Conservation (phyloP, 1,140 invertebrate species). For the Neodiprion lecontei region DNA sequence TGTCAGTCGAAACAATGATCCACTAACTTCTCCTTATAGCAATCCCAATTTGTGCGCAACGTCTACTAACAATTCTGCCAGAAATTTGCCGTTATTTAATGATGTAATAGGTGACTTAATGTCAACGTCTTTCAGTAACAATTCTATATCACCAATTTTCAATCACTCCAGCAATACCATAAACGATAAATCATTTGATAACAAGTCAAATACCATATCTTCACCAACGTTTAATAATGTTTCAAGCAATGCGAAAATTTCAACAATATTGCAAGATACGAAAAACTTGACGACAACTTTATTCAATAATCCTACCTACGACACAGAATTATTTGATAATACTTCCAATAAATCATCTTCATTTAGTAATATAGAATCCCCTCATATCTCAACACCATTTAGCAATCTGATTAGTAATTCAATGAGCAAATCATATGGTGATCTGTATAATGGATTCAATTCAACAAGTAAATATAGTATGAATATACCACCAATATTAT, state of each 20-base stretch:
- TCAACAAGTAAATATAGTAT: neutral
- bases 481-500: neutral
- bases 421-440: neutral
- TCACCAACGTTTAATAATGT: neutral
- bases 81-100: slow-evolving; percentile 19
- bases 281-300: slow-evolving; percentile 39
- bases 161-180: slow-evolving; percentile 18
- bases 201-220: neutral
- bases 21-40: slow-evolving; percentile 18
- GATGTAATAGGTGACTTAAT: slow-evolving; percentile 40
- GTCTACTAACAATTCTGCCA: neutral
- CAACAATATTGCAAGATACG: slow-evolving; percentile 20
- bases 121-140: slow-evolving; percentile 40
- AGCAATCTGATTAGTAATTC: slow-evolving; percentile 13
- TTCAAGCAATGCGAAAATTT: neutral
- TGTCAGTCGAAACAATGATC: slow-evolving; percentile 26
- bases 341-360: slow-evolving; percentile 28
- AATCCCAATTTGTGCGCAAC: slow-evolving; percentile 2
- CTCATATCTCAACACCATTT: slow-evolving; percentile 53
- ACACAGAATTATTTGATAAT: slow-evolving; percentile 32
- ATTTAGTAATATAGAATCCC: slow-evolving; percentile 36
- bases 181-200: slow-evolving; percentile 12
- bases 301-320: slow-evolving; percentile 37
- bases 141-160: neutral
- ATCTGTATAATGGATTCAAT: neutral